Evolutionary conservation across 2,888 invertebrate genomes (phyloP).

Genomic region (Macrosiphum euphorbiae): DNA sequence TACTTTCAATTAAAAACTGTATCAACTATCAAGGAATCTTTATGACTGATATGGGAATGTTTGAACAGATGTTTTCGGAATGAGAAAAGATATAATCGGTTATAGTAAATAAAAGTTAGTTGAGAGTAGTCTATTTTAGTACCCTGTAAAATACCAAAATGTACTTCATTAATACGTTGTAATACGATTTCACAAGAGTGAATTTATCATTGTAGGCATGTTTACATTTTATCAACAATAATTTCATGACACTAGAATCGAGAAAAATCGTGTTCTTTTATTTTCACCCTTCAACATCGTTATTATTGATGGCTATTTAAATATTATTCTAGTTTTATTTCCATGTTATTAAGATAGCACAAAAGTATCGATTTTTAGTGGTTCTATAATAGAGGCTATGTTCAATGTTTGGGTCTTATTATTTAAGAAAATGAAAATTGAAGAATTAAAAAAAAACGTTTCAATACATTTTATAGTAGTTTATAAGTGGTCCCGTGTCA

Average conservation of each 20-base stretch:
- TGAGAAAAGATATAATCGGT: background rate
- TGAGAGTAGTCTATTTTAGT: background rate
- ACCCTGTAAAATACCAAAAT: background rate
- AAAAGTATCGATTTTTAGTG: background rate
- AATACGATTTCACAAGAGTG: background rate
- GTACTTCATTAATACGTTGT: background rate
- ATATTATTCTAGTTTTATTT: background rate
- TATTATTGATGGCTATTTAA: background rate
- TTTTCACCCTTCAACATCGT: background rate
- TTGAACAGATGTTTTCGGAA: background rate
- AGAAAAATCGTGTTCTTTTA: background rate
- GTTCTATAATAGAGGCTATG: background rate
- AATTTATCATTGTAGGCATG: background rate
- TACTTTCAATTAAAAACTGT: background rate
- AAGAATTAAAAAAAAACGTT: background rate
- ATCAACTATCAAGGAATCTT: background rate
- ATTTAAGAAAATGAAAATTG: background rate
- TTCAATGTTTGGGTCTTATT: background rate
- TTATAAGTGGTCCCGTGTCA: background rate
- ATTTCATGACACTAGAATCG: background rate
- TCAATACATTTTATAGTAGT: background rate
- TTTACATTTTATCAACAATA: background rate
- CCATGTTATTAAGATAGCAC: background rate
- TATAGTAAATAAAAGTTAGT: background rate
- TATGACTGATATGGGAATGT: conserved; percentile 1